Evolutionary conservation across 2,113 vertebrate species (phyloP), one percentile per base, ranked within the genome.

Genomic region (Cavia porcellus): DNA sequence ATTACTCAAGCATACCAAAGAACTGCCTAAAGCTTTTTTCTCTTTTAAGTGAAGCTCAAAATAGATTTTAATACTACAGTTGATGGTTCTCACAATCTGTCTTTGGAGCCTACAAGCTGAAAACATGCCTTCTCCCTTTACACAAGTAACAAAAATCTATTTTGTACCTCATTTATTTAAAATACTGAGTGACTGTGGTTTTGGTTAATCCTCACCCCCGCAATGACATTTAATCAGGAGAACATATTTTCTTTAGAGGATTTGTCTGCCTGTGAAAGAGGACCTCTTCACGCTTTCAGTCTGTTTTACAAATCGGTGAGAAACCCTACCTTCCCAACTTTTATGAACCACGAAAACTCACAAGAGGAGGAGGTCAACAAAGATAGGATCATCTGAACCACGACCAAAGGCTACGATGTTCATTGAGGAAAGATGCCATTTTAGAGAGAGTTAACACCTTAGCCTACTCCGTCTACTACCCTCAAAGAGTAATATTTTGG

Each of bases 161-260:
- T 95, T 95, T 86, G 90, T 42, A 42, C 68, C 25, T 80, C 1
- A 28, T 55, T 91, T 59, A 86, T 66, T 95, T 86, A 88, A 95
- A 91, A 94, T 2, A 96, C 45, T 4, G 42, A 61, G 45, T 2
- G 0, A 83, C 77, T 61, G 93, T 81, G 95, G 97, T 95, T 97
- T 90, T 70, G 87, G 93, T 84, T 93, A 92, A 92, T 95, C 90
- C 94, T 90, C 90, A 55, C 94, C 97, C 96, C 97, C 89, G 50
- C 96, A 90, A 52, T 89, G 96, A 96, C 96, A 97, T 96, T 97
- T 97, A 86, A 97, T 96, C 55, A 20, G 92, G 86, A 96, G 88
- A 42, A 74, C 66, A 19, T 77, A 93, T 90, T 96, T 96, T 96
- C 84, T 94, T 70, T 62, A 85, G 86, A 90, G 79, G 92, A 92